phyloP scores from a whole-genome alignment of 2,113 vertebrate genomes.

The Aegotheles bennettii region DNA sequence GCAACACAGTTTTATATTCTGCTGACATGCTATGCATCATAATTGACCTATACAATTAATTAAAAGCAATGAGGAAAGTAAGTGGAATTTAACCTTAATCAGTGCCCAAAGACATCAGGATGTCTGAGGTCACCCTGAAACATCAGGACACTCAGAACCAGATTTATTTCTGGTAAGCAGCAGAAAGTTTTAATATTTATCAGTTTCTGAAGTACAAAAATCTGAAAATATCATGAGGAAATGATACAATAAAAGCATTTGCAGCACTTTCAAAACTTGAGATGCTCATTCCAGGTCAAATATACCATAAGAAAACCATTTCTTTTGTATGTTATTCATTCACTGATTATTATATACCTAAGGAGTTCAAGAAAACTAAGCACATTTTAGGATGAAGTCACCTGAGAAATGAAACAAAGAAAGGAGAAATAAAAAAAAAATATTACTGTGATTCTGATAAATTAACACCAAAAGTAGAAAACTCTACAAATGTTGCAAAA shows the following conservation, averaged over 20 bases:
- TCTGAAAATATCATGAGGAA: not conserved
- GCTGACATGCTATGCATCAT: conserved; percentile 24
- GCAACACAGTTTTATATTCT: not conserved
- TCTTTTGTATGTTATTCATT: not conserved
- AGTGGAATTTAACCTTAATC: conserved; percentile 54
- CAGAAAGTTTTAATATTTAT: not conserved
- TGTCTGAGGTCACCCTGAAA: conserved; percentile 31
- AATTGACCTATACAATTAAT: conserved; percentile 58
- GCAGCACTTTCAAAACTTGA: not conserved
- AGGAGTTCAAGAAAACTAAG: not conserved
- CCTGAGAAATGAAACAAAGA: not conserved
- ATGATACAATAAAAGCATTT: not conserved
- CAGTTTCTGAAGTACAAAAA: not conserved
- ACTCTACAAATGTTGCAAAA: not conserved
- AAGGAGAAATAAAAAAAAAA: not conserved
- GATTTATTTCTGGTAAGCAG: not conserved
- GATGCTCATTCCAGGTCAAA: not conserved
- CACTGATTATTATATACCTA: not conserved
- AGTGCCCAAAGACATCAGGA: conserved; percentile 6
- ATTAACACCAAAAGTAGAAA: not conserved
- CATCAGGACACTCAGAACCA: not conserved
- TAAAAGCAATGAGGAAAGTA: conserved; percentile 37
- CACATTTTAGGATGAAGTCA: not conserved
- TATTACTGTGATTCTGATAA: not conserved
- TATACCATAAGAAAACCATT: not conserved